phyloP scores from a whole-genome alignment of 1,140 invertebrate genomes.

The Aphidius ervi region DNA sequence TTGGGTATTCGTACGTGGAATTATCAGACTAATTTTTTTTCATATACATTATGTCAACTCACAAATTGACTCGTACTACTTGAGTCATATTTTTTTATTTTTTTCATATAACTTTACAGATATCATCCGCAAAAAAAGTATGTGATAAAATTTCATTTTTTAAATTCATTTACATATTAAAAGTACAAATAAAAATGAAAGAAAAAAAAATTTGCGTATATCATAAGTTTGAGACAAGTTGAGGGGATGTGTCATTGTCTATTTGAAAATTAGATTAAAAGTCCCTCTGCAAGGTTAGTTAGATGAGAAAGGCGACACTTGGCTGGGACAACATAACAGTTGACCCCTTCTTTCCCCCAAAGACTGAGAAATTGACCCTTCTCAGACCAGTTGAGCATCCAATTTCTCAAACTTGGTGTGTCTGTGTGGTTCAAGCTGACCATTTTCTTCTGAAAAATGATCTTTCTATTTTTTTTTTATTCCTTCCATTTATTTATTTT shows the following conservation, averaged over 20 bases:
- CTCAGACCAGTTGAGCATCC: constrained; percentile 5
- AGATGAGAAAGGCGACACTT: constrained; percentile 16
- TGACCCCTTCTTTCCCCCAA: constrained; percentile 2
- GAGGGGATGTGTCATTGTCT: constrained; percentile 3
- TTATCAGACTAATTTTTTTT: constrained; percentile 56
- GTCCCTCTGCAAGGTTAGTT: neutral
- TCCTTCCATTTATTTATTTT: neutral
- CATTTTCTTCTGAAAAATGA: constrained; percentile 6
- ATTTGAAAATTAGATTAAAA: constrained; percentile 11
- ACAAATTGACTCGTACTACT: neutral
- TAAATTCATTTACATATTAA: neutral
- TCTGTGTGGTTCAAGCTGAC: neutral
- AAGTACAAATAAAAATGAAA: too few species aligned
- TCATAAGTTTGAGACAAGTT: too few species aligned
- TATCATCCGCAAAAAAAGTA: neutral
- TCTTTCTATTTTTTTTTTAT: neutral
- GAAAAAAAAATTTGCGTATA: too few species aligned
- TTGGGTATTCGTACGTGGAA: constrained; percentile 54
- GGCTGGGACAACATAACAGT: constrained; percentile 11
- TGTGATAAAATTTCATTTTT: neutral
- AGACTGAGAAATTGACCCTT: constrained; percentile 12
- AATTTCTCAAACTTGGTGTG: constrained; percentile 6
- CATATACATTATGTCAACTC: constrained; percentile 24
- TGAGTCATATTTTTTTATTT: constrained; percentile 6
- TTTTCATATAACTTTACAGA: constrained; percentile 6